phyloP scores from a whole-genome alignment of 2,888 invertebrate species.

The Tenthredo mesomela region DNA sequence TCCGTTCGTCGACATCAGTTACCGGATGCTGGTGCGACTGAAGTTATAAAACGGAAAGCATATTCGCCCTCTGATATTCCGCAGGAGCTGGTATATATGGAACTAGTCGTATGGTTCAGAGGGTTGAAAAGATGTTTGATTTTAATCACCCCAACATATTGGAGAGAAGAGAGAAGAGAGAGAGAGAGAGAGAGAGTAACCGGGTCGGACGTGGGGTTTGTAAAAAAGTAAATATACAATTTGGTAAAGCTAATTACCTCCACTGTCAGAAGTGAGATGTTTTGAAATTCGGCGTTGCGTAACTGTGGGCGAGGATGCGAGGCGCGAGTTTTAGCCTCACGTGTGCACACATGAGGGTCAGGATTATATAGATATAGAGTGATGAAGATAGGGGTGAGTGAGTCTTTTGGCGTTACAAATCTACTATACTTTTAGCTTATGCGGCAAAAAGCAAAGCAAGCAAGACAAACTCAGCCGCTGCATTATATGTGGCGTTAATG shows the following conservation, averaged over 20 bases:
- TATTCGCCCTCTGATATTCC: conserved; percentile 48
- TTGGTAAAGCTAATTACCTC: conserved; percentile 25
- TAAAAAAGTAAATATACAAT: conserved; percentile 25
- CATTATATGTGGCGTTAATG: conserved; percentile 6
- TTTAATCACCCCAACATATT: conserved; percentile 56
- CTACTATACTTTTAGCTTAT: neutral
- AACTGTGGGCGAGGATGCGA: conserved; percentile 24
- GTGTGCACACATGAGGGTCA: conserved; percentile 22
- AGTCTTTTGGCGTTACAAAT: neutral
- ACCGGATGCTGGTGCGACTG: conserved; percentile 60
- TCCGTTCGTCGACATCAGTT: conserved; percentile 31
- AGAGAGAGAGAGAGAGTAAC: neutral
- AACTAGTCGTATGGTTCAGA: conserved; percentile 41
- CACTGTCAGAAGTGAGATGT: conserved; percentile 42
- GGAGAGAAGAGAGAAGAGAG: neutral
- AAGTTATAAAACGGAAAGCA: conserved; percentile 45
- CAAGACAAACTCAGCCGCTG: neutral
- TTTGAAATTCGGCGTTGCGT: conserved; percentile 27
- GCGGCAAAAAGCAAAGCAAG: neutral
- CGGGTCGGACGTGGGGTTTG: neutral
- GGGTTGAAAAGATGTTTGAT: conserved; percentile 57
- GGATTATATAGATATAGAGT: neutral
- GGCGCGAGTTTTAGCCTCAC: conserved; percentile 25
- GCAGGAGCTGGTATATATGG: neutral
- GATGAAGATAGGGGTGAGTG: conserved; percentile 5